phyloP scores from a whole-genome alignment of 2,797 vertebrate species.

The Sebastes trivittatus region DNA sequence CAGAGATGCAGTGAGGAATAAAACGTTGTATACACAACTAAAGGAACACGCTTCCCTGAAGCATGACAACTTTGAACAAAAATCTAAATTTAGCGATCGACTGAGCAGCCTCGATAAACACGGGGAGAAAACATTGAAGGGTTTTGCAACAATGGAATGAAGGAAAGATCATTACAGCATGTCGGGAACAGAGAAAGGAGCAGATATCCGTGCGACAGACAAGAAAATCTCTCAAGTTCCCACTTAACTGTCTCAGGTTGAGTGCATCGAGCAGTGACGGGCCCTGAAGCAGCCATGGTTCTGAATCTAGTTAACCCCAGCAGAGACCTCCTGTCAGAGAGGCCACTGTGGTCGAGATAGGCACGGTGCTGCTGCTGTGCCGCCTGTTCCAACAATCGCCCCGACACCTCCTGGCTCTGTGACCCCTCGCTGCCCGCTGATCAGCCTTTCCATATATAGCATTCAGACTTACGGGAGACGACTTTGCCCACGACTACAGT shows the following conservation, averaged over 20 bases:
- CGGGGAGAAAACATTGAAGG: not conserved
- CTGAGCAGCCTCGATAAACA: conserved; percentile 22
- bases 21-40: conserved; percentile 27
- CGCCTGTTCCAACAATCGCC: conserved; percentile 1
- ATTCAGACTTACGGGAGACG: conserved; percentile 7
- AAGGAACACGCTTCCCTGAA: conserved; percentile 9
- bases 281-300: conserved; percentile 32
- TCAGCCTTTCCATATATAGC: conserved; percentile 18
- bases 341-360: conserved; percentile 11
- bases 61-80: conserved; percentile 24
- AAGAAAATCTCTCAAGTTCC: conserved; percentile 3
- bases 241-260: conserved; percentile 14
- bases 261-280: not conserved
- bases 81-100: conserved; percentile 14
- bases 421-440: conserved; percentile 31
- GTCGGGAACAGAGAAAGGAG: not conserved
- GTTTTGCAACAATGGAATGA: conserved; percentile 6
- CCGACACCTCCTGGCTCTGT: conserved; percentile 35
- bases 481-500: not conserved
- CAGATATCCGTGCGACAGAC: not conserved
- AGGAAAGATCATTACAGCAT: not conserved
- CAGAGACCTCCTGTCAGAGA: conserved; percentile 59
- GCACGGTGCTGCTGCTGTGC: not conserved
- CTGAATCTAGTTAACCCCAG: conserved; percentile 70
- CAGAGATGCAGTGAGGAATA: conserved; percentile 12